A percentile compares a stretch with the other conserved stretches of the same genome.
phyloP scores from a whole-genome alignment of 2,113 vertebrate genomes.

The Antidorcas marsupialis region DNA sequence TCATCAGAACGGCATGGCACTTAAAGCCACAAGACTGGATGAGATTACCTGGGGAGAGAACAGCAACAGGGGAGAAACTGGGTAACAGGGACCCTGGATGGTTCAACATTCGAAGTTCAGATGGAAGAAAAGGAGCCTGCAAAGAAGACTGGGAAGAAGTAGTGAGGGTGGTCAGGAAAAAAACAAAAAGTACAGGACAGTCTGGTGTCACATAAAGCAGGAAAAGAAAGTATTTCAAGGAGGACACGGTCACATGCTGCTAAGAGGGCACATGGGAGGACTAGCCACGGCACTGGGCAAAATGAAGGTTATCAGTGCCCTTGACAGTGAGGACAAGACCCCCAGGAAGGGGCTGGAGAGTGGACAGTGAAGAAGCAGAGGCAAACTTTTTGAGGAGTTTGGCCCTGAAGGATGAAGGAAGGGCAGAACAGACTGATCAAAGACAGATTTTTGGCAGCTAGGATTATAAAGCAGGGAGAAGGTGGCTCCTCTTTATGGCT shows the following conservation, averaged over 20 bases:
- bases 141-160: not conserved
- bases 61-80: not conserved
- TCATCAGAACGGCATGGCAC: fast-evolving
- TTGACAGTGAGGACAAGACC: not conserved
- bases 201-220: not conserved
- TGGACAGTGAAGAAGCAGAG: fast-evolving
- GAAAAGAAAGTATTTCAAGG: not conserved
- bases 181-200: not conserved
- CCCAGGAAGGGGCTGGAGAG: not conserved
- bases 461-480: fast-evolving
- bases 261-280: not conserved
- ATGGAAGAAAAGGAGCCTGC: not conserved
- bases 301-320: not conserved
- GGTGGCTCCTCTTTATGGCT: fast-evolving
- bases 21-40: not conserved
- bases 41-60: not conserved
- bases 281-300: not conserved
- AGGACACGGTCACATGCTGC: not conserved
- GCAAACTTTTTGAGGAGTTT: fast-evolving
- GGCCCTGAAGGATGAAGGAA: no score
- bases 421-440: fast-evolving
- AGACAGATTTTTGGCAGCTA: not conserved
- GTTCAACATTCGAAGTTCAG: not conserved
- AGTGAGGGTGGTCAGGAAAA: not conserved
- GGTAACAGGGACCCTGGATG: not conserved